Percentiles rank a stretch among this genome's conserved stretches.
phyloP scores from a whole-genome alignment of 2,888 invertebrate species.

The Pteria penguin region DNA sequence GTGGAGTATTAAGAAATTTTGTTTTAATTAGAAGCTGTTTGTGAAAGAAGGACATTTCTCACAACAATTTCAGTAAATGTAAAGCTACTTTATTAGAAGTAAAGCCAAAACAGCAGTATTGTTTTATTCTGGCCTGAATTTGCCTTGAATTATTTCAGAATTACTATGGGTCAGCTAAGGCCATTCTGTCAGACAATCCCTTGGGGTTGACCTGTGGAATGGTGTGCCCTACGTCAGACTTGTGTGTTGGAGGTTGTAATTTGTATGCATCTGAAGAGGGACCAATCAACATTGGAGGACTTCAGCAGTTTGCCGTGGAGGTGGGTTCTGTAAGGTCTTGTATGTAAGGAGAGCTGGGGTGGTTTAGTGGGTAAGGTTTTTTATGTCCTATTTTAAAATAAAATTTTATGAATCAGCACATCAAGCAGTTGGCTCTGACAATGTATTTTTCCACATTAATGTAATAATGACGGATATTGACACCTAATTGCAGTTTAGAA shows the following conservation, averaged over 20 bases:
- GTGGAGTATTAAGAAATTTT: no score
- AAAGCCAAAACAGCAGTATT: not conserved
- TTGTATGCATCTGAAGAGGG: conserved; percentile 97
- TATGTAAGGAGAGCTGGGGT: no score
- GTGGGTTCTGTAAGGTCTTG: no score
- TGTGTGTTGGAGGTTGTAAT: conserved; percentile 99
- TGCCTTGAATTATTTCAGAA: conserved; percentile 84
- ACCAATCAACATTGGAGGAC: conserved; percentile 98
- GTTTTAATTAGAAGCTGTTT: no score
- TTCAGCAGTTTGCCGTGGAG: conserved; percentile 98
- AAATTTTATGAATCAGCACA: no score
- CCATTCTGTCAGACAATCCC: conserved; percentile 98
- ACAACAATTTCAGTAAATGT: not conserved
- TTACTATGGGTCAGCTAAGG: conserved; percentile 96
- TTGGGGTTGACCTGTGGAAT: conserved; percentile 86
- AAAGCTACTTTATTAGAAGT: not conserved
- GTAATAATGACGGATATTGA: no score
- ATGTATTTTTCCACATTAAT: no score
- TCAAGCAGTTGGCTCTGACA: no score
- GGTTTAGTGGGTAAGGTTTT: no score
- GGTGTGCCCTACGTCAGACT: conserved; percentile 99
- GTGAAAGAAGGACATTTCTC: not conserved
- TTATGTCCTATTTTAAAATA: no score
- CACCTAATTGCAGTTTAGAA: no score
- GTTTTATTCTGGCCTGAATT: not conserved